Evolutionary conservation across 2,113 vertebrate species (phyloP).

Genomic region (Hiodon tergisus): DNA sequence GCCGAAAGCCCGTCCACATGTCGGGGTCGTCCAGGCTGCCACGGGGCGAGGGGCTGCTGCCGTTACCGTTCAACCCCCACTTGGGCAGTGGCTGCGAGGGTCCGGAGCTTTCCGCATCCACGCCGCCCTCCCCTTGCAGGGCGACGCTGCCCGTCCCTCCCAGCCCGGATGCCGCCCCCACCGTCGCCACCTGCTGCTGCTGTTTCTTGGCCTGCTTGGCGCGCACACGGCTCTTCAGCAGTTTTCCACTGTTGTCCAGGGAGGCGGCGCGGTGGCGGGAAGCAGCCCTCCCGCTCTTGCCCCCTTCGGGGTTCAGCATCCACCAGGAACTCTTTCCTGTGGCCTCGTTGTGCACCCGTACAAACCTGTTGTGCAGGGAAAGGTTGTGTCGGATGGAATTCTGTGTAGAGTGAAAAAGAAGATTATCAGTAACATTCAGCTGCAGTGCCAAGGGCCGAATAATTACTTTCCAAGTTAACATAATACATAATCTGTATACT

Average conservation of each 20-base stretch:
- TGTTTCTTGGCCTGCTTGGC: slow-evolving; percentile 67
- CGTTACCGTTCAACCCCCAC: slow-evolving; percentile 55
- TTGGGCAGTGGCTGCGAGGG: slow-evolving; percentile 53
- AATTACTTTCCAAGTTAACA: background rate
- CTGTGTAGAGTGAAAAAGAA: slow-evolving; percentile 38
- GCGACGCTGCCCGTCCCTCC: slow-evolving; percentile 55
- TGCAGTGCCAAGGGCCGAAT: too few relatives aligned
- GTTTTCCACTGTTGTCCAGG: slow-evolving; percentile 76
- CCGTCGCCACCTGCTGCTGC: slow-evolving; percentile 21
- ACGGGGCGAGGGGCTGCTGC: slow-evolving; percentile 52
- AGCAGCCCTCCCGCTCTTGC: slow-evolving; percentile 57
- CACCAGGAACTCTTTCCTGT: slow-evolving; percentile 81
- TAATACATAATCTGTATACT: too few relatives aligned
- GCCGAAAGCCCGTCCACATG: slow-evolving; percentile 68
- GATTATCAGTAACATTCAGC: background rate
- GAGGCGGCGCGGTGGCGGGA: slow-evolving; percentile 66
- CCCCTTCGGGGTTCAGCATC: slow-evolving; percentile 73
- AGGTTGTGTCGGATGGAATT: slow-evolving; percentile 79
- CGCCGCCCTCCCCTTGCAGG: slow-evolving; percentile 31
- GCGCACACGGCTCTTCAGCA: slow-evolving; percentile 58
- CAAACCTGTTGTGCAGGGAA: slow-evolving; percentile 77
- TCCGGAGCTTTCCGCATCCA: slow-evolving; percentile 49
- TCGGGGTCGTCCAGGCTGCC: slow-evolving; percentile 64
- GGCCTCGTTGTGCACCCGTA: slow-evolving; percentile 79
- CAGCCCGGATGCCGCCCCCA: slow-evolving; percentile 36